phyloP scores from a whole-genome alignment of 2,797 vertebrate genomes.

The Myotis vivesi region DNA sequence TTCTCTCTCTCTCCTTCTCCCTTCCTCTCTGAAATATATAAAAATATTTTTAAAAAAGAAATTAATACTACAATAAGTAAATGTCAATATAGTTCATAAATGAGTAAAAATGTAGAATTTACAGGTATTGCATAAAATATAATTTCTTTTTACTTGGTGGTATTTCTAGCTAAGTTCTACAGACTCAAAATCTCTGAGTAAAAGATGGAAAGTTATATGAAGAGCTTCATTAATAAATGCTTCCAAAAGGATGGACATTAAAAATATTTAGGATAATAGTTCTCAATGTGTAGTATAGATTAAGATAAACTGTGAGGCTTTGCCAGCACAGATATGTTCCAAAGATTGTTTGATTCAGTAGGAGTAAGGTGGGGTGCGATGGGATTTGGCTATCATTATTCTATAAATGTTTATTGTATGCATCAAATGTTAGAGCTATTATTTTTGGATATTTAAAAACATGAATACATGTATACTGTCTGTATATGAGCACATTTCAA shows the following conservation, averaged over 20 bases:
- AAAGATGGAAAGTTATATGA: background rate
- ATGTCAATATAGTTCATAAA: conserved; percentile 17
- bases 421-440: background rate
- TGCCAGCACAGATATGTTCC: background rate
- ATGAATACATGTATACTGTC: conserved; percentile 72
- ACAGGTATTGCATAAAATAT: background rate
- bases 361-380: background rate
- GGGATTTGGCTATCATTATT: background rate
- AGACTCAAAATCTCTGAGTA: conserved; percentile 20
- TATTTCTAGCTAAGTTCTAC: conserved; percentile 40
- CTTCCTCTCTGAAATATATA: background rate
- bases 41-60: background rate
- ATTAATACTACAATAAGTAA: background rate
- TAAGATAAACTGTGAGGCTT: background rate
- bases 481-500: conserved; percentile 74
- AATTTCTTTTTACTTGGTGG: conserved; percentile 21
- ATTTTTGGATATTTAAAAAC: background rate
- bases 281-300: background rate
- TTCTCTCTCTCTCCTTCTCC: background rate
- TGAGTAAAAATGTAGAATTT: conserved; percentile 25
- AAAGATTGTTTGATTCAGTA: background rate
- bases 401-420: background rate
- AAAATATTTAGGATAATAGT: background rate
- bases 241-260: background rate
- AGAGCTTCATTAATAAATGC: conserved; percentile 37